Evolutionary conservation across 2,888 invertebrate species (phyloP).

Genomic region (Agrotis clavis): DNA sequence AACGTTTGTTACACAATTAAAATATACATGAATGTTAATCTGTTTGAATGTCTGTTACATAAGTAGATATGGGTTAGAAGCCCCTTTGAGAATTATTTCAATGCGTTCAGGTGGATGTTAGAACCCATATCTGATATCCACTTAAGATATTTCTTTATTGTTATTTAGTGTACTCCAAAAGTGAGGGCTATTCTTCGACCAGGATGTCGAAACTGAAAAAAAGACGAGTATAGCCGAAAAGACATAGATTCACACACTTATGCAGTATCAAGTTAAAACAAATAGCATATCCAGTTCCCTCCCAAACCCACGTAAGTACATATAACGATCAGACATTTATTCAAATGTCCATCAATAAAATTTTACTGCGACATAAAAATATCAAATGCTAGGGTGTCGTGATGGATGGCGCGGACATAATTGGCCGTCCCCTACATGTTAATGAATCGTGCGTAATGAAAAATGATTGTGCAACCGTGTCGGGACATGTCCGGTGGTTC

Average conservation of each 20-base stretch:
- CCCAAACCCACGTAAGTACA: slow-evolving; percentile 32
- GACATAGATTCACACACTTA: slow-evolving; percentile 15
- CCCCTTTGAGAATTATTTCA: neutral
- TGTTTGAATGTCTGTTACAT: too few species aligned
- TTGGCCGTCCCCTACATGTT: slow-evolving; percentile 86
- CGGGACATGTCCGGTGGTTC: slow-evolving; percentile 71
- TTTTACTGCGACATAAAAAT: slow-evolving; percentile 77
- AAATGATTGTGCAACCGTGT: slow-evolving; percentile 84
- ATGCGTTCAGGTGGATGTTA: neutral
- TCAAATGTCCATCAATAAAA: slow-evolving; percentile 66
- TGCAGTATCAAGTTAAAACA: slow-evolving; percentile 55
- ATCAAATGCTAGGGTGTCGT: slow-evolving; percentile 84
- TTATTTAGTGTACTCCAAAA: neutral
- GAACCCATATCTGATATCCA: slow-evolving; percentile 18
- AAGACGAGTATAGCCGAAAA: slow-evolving; percentile 5
- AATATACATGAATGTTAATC: too few species aligned
- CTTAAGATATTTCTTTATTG: slow-evolving; percentile 10
- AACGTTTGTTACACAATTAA: too few species aligned
- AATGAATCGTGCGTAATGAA: slow-evolving; percentile 90
- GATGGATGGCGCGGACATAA: slow-evolving; percentile 88
- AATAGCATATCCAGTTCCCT: slow-evolving; percentile 48
- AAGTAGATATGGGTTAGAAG: too few species aligned
- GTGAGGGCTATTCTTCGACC: neutral
- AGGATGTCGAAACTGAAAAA: slow-evolving; percentile 20
- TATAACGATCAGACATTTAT: slow-evolving; percentile 54